Evolutionary conservation across 2,888 invertebrate genomes (phyloP).

Genomic region (Piscicola geometra): DNA sequence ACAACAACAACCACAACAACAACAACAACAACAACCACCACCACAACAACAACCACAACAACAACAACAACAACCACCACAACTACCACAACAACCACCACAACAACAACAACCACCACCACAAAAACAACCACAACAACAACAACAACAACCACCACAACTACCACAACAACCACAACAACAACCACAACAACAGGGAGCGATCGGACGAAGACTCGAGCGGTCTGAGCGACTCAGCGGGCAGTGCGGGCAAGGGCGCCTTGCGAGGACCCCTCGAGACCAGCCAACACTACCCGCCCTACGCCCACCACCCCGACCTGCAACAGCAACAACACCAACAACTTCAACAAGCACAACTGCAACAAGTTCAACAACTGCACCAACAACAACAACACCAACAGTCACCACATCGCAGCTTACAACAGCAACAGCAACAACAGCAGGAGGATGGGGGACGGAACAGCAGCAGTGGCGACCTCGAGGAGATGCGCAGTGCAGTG

Average conservation of each 20-base stretch:
- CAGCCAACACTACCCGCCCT: too few species aligned
- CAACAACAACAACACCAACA: background rate
- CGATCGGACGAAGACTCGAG: constrained; percentile 4
- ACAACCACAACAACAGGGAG: too few species aligned
- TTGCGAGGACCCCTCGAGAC: too few species aligned
- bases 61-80: too few species aligned
- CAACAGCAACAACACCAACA: too few species aligned
- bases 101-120: background rate
- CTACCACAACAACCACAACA: background rate
- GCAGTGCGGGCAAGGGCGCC: too few species aligned
- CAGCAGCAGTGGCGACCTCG: background rate
- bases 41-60: too few species aligned
- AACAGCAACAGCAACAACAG: background rate
- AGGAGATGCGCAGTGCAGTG: background rate
- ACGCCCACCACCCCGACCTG: too few species aligned
- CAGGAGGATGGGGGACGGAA: background rate
- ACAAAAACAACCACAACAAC: background rate
- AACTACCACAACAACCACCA: too few species aligned
- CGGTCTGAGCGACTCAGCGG: constrained; percentile 8
- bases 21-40: too few species aligned
- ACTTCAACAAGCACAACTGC: background rate
- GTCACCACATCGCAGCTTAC: too few species aligned
- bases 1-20: too few species aligned
- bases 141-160: constrained; percentile 4
- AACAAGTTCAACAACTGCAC: background rate